These are phyloP conservation scores for Syngnathus scovelli DNA, from an alignment of 2,113 vertebrate species.

Conservation along the genomic window DNA sequence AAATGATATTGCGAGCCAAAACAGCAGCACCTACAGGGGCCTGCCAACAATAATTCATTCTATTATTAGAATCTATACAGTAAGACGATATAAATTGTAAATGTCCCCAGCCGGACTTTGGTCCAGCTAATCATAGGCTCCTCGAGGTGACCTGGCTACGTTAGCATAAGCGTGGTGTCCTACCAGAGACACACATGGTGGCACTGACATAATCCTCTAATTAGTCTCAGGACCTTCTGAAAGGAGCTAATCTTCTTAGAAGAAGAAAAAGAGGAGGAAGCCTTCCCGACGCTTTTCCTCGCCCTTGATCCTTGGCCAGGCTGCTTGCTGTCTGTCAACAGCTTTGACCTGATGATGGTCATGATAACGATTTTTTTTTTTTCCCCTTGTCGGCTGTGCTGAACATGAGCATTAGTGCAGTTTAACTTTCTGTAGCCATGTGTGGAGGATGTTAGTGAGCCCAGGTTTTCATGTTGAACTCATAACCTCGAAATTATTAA, in stretches of 20 bases:
- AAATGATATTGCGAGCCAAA: too few species aligned
- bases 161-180: neutral
- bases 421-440: too few species aligned
- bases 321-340: neutral
- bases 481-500: too few species aligned
- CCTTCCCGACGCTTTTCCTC: neutral
- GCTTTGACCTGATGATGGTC: neutral
- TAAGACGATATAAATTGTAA: neutral
- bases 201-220: conserved; percentile 4
- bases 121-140: neutral
- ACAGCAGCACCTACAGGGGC: too few species aligned
- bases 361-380: neutral
- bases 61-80: neutral
- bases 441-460: neutral
- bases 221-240: conserved; percentile 6
- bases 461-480: too few species aligned
- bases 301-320: neutral
- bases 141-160: neutral
- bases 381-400: neutral
- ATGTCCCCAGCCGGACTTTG: neutral
- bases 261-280: neutral
- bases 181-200: conserved; percentile 1
- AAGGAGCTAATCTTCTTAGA: conserved; percentile 7
- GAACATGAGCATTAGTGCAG: too few species aligned
- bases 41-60: neutral